phyloP scores from a whole-genome alignment of 2,888 invertebrate genomes.

The Deilephila elpenor region DNA sequence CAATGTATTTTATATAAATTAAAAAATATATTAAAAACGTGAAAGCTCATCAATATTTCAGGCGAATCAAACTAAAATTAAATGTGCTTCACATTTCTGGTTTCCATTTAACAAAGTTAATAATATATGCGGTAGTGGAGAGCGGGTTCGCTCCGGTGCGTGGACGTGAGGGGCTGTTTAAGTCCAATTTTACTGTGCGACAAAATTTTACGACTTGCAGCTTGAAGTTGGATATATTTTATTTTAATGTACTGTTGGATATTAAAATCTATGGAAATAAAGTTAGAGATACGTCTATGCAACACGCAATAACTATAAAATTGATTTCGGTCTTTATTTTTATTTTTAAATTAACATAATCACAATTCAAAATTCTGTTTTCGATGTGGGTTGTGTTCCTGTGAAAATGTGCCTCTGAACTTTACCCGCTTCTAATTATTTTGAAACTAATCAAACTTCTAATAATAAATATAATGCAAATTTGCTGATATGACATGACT shows the following conservation, averaged over 20 bases:
- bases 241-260: not conserved
- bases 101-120: slow-evolving; percentile 44
- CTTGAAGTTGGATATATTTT: slow-evolving; percentile 1
- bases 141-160: slow-evolving; percentile 11
- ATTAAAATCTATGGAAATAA: not conserved
- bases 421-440: too few species aligned
- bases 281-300: too few species aligned
- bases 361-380: too few species aligned
- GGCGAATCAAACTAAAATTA: slow-evolving; percentile 29
- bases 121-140: slow-evolving; percentile 41
- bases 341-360: too few species aligned
- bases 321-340: too few species aligned
- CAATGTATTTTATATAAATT: too few species aligned
- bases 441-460: too few species aligned
- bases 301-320: too few species aligned
- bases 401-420: too few species aligned
- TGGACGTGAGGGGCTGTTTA: not conserved
- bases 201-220: slow-evolving; percentile 19
- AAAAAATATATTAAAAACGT: not conserved
- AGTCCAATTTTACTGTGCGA: not conserved
- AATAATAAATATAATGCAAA: too few species aligned
- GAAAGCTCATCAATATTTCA: slow-evolving; percentile 22
- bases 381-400: too few species aligned
- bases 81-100: slow-evolving; percentile 36
- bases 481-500: too few species aligned